phyloP scores from a whole-genome alignment of 2,888 invertebrate species.

The Epistrophe eligans region DNA sequence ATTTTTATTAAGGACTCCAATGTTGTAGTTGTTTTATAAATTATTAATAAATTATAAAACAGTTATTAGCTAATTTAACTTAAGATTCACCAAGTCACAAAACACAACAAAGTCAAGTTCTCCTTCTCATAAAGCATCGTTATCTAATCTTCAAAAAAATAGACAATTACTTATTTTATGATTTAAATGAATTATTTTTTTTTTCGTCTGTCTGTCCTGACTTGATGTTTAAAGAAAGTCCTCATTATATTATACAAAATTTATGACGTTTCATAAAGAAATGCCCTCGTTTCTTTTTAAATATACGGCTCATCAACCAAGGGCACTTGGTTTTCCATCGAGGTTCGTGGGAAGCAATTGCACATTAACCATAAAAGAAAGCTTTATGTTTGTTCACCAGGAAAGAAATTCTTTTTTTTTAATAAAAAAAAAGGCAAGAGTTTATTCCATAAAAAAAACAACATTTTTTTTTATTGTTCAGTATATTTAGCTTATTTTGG shows the following conservation, averaged over 20 bases:
- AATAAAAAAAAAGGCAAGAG: neutral
- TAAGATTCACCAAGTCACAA: no score
- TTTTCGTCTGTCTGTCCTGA: neutral
- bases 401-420: constrained; percentile 2
- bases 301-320: constrained; percentile 3
- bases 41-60: no score
- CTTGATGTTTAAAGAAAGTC: neutral
- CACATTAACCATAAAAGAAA: constrained; percentile 23
- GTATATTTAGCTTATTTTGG: neutral
- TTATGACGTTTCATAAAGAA: constrained; percentile 12
- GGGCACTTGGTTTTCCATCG: neutral
- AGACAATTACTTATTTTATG: neutral
- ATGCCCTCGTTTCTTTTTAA: neutral
- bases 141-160: neutral
- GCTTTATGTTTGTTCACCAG: neutral
- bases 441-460: constrained; percentile 7
- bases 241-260: neutral
- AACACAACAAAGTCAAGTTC: no score
- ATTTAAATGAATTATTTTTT: neutral
- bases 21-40: no score
- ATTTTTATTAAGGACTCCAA: no score
- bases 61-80: no score
- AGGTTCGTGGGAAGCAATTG: neutral
- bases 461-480: constrained; percentile 8
- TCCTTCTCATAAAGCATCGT: neutral